A percentile compares a stretch with the other conserved stretches of the same genome.
Evolutionary conservation across 2,797 vertebrate species (phyloP).

Genomic region (Galaxias olidus): DNA sequence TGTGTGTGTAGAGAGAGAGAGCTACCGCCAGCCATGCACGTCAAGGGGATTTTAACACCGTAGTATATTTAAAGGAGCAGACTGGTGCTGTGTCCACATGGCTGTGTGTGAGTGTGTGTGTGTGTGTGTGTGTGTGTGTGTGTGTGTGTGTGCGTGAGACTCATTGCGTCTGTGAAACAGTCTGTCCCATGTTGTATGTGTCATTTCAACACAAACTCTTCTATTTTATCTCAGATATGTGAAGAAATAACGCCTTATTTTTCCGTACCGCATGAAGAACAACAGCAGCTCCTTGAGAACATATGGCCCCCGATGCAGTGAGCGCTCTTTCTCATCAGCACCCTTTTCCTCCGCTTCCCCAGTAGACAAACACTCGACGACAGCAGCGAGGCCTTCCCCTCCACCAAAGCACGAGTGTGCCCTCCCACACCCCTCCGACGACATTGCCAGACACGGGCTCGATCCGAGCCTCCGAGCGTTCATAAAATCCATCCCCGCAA

Average conservation of each 20-base stretch:
- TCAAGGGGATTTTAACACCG: neutral
- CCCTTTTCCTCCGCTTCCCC: constrained; percentile 30
- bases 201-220: no score
- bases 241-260: no score
- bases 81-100: neutral
- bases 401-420: constrained; percentile 57
- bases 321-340: no score
- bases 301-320: no score
- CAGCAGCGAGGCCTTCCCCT: constrained; percentile 52
- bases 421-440: constrained; percentile 38
- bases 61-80: neutral
- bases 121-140: neutral
- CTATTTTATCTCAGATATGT: no score
- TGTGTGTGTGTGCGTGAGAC: neutral
- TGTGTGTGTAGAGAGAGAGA: neutral
- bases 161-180: constrained; percentile 7
- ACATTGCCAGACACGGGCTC: constrained; percentile 44
- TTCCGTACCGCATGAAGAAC: no score
- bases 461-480: constrained; percentile 64
- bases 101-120: constrained; percentile 23
- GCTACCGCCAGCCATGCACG: neutral
- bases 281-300: no score
- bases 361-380: constrained; percentile 49
- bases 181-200: no score
- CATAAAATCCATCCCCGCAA: constrained; percentile 68